Evolutionary conservation across 1,140 invertebrate genomes (phyloP), one percentile per base, ranked within the genome.

Genomic region (Drosophila aff.): DNA sequence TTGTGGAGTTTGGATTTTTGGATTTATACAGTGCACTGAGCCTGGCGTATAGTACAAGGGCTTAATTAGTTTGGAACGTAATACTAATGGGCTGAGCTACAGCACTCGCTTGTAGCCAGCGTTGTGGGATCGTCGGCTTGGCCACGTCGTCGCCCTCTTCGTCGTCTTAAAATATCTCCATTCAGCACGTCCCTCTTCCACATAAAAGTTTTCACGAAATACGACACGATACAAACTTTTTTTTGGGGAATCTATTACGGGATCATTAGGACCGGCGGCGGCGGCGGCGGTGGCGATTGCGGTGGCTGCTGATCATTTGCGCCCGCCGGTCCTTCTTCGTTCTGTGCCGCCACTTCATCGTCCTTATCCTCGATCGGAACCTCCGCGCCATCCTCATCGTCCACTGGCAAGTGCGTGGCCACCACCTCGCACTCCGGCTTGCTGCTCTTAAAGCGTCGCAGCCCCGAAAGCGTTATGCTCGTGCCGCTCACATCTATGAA

Each of bases 401-500:
- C 59, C n/a, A 31, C 33, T 13, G 89, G 44, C 33, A 92, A 80
- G 75, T 92, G 91, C 38, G 93, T 93, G 8, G 94, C 94, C 44
- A 94, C 74, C n/a, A 95, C 77, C 74, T 92, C 92, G 47, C 95
- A 94, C 21, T 95, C 91, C 2, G 94, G 93, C 63, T 94, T 93
- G 4, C 87, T 73, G 9, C 76, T 76, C 66, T 93, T 93, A 57
- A 96, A 96, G 3, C 87, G 92, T n/a, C 94, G 92, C 0, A 95
- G 92, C 2, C 95, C 95, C 3, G 92, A 77, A 9, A 81, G 76
- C 1, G 95, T 95, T 0, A 96, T 94, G 23, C 93, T 92, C 0
- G 95, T 96, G 3, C 95, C 94, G 4, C 94, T 94, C 16, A 96
- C 94, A 90, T 96, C 95, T 3, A 96, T 85, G 49, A 93, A 93